phyloP scores from a whole-genome alignment of 2,113 vertebrate species.

The Eurypyga helias region DNA sequence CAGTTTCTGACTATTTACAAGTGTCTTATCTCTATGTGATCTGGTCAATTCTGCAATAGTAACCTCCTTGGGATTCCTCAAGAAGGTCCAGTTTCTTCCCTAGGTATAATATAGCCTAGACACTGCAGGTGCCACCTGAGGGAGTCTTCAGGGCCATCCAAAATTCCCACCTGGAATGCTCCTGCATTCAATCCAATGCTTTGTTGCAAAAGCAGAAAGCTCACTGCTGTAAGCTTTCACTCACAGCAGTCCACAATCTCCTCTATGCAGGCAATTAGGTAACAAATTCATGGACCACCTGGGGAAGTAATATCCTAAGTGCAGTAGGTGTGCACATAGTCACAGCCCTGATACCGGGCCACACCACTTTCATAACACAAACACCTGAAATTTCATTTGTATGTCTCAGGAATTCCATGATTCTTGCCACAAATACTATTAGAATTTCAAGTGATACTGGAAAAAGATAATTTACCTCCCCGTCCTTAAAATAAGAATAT shows the following conservation, averaged over 20 bases:
- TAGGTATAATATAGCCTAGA: background rate
- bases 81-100: background rate
- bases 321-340: background rate
- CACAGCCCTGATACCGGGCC: background rate
- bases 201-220: background rate
- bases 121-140: background rate
- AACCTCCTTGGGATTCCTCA: background rate
- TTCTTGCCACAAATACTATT: background rate
- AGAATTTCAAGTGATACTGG: background rate
- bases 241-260: background rate
- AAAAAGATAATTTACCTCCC: background rate
- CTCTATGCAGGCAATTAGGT: background rate
- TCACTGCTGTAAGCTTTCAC: background rate
- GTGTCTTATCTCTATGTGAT: background rate
- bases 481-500: background rate
- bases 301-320: background rate
- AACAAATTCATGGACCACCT: background rate
- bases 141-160: background rate
- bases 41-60: background rate
- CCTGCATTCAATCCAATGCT: background rate
- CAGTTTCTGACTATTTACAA: background rate
- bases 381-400: background rate
- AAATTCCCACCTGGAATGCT: background rate
- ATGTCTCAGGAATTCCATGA: background rate
- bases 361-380: fast-evolving